Conservation (phyloP, 2,888 invertebrate genomes). For the Pristionchus japonicus region DNA sequence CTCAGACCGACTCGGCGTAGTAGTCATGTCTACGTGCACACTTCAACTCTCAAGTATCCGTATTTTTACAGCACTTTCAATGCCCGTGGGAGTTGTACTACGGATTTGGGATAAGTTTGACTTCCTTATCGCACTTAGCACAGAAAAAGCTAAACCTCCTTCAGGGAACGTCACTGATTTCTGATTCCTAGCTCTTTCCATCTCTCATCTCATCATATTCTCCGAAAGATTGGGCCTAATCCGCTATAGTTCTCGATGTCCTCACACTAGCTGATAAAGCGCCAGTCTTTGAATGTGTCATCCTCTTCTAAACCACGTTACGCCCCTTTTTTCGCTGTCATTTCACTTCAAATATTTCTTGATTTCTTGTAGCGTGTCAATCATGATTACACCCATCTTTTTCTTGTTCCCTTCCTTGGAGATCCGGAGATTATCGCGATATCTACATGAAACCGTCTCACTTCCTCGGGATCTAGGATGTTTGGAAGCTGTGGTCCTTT, state of each 20-base stretch:
- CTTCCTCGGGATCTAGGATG: not conserved
- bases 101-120: not conserved
- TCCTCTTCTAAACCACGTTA: not conserved
- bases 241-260: constrained; percentile 17
- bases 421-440: not conserved
- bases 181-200: not conserved
- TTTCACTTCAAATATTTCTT: not conserved
- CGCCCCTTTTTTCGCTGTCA: not conserved
- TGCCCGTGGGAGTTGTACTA: not conserved
- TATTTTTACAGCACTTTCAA: not conserved
- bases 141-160: not conserved
- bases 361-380: not conserved
- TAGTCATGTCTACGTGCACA: not conserved
- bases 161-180: not conserved
- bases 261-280: not conserved
- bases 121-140: not conserved
- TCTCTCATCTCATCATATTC: not conserved
- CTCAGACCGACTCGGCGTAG: not conserved
- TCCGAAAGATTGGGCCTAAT: not conserved
- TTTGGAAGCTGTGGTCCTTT: not conserved
- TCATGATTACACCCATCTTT: not conserved
- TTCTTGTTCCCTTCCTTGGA: not conserved
- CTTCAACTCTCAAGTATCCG: not conserved
- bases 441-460: not conserved
- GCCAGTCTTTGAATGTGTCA: not conserved